Base-by-base conservation (phyloP, 2,888 invertebrate genomes). In the Lordiphosa andalusiaca region DNA sequence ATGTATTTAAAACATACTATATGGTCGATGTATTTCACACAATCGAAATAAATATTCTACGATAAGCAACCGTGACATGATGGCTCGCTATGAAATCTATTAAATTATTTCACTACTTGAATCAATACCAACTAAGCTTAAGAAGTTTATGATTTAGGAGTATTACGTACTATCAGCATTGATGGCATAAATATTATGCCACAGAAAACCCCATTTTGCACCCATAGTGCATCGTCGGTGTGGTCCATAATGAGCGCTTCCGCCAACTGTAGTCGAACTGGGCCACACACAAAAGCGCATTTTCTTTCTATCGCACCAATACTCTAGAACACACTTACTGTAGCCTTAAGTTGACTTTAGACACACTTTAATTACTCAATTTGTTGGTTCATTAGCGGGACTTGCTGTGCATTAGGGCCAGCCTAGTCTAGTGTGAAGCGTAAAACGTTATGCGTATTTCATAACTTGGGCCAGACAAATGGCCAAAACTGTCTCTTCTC, bases 231-330 rank as follows among this genome's bases (percentile, higher is more conserved):
- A 50, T 46, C 67, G 39, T 41, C 37, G 66, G 49, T 53, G 52
- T 42, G 48, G 51, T 66, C 58, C 66, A 38, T 65, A 63, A 63
- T 63, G 63, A 64, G 58, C 39, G 51, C 16, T 64, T 64, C 64
- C 52, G 58, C 52, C 58, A 58, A 52, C 63, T 47, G 36, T 62
- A 69, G 55, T 50, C 59, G 57, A 71, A 50, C 42, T 56, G 57
- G 23, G 36, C 44, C 51, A 50, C 63, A 49, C 73, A 73, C 64
- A 66, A 67, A 81, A 73, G 53, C 63, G 53, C 63, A 74, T 81
- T 77, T 81, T 51, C 37, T 58, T 51, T 53, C 41, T 39, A 47
- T 58, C 50, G 37, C 30, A 42, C 16, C 40, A n/a, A 38, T 33
- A 9, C 12, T 30, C n/a, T 9, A 9, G 23, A 30, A 19, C 16